Base-by-base conservation (phyloP, 1,140 invertebrate genomes). In the Brachionus koreanus region DNA sequence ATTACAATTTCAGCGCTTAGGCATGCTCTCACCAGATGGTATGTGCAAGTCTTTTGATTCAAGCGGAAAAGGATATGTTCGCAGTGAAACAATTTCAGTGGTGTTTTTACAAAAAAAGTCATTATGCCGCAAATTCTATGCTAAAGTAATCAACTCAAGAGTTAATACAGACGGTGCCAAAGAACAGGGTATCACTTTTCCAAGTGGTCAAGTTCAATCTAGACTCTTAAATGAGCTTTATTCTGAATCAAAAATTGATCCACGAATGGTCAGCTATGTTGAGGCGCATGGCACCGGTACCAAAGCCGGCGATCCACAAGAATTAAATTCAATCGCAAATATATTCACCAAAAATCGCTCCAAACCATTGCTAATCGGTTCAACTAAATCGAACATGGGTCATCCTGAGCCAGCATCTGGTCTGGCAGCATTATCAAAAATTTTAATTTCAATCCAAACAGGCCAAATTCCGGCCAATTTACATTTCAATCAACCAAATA, bases 221-320 rank as follows among this genome's bases (percentile, higher is more conserved):
- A 88, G 91, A 75, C 89, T 98, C n/a, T 92, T 97, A 83, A 88
- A 91, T 67, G 93, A 96, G 86, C 92, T 94, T 0, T 98, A 97
- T 87, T 88, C 88, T 5, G 94, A 97, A 87, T 91, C 91, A n/a
- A 91, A 92, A 0, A 86, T 98, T n/a, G 91, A 93, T 85, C 95
- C 95, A 4, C 86, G 89, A 39, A 92, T 93, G 46, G 92, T 98
- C 0, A 89, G 87, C 0, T 98, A 97, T 86, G 92, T 98, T 10
- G 97, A 98, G 88, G 94, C 95, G 16, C 97, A 98, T 87, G 96
- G 96, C 23, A 98, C 97, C 5, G 97, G 96, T 43, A 98, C 97
- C 0, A 90, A 90, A 86, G 89, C 86, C 93, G 96, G 97, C 23
- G 97, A 99, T 89, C 95, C 96, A 0, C 93, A 98, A 87, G 97